A percentile compares a stretch with the other conserved stretches of the same genome.
phyloP scores from a whole-genome alignment of 2,797 vertebrate species.

The Danio jaintianensis region DNA sequence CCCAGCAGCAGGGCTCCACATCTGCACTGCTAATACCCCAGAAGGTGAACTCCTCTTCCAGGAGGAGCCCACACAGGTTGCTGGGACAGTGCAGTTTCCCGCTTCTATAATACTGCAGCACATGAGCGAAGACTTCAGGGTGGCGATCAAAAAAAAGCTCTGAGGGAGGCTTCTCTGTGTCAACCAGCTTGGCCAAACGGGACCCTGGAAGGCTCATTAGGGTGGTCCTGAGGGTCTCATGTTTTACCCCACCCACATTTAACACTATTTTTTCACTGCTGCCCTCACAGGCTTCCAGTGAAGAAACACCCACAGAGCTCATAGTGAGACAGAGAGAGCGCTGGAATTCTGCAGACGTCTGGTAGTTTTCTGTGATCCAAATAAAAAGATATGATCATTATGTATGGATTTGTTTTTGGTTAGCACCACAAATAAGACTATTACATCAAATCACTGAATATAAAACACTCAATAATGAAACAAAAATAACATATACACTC shows the following conservation, averaged over 20 bases:
- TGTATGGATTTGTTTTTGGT: neutral
- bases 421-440: neutral
- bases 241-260: conserved; percentile 34
- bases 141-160: conserved; percentile 46
- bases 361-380: neutral
- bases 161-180: neutral
- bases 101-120: conserved; percentile 42
- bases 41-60: conserved; percentile 40
- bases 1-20: conserved; percentile 48
- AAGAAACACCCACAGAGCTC: neutral
- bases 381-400: neutral
- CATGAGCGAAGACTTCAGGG: conserved; percentile 27
- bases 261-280: conserved; percentile 16
- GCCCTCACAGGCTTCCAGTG: neutral
- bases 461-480: no score
- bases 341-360: neutral
- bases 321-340: neutral
- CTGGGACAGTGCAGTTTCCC: conserved; percentile 39
- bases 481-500: no score
- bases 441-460: no score
- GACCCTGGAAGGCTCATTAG: conserved; percentile 36
- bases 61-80: neutral
- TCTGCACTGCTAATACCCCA: conserved; percentile 39
- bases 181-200: conserved; percentile 23
- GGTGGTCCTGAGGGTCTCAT: conserved; percentile 32